These are phyloP conservation scores for Pachymerium ferrugineum DNA, from an alignment of 2,888 invertebrate genomes.

Conservation along the genomic window DNA sequence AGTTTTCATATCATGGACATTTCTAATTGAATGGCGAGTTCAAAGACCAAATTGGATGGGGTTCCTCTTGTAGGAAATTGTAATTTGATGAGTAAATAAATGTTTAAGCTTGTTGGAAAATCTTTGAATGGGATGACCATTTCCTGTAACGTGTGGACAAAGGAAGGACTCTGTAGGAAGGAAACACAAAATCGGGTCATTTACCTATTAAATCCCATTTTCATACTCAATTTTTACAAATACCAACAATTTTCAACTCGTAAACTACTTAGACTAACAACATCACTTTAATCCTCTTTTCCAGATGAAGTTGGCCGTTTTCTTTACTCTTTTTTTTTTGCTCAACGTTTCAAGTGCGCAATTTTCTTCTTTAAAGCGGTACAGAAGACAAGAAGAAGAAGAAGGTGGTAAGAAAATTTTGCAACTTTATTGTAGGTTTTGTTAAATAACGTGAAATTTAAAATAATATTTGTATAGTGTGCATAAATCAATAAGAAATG, in stretches of 20 bases:
- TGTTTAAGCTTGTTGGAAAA: background rate
- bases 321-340: background rate
- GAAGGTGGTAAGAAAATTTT: no score
- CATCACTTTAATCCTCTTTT: no score
- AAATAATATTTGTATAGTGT: no score
- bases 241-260: no score
- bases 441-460: no score
- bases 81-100: conserved; percentile 4
- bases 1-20: no score
- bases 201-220: conserved; percentile 11
- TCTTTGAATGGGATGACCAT: background rate
- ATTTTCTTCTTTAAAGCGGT: background rate
- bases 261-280: no score
- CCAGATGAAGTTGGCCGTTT: background rate
- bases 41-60: background rate
- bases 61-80: background rate
- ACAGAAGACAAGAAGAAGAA: background rate
- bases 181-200: background rate
- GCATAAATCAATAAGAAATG: no score
- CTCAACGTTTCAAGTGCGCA: background rate
- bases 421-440: no score
- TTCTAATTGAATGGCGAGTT: no score
- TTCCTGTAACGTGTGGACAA: background rate
- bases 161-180: background rate
- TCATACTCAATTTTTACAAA: background rate